Base-by-base conservation (phyloP, 2,113 vertebrate genomes). In the Muntiacus muntjak region DNA sequence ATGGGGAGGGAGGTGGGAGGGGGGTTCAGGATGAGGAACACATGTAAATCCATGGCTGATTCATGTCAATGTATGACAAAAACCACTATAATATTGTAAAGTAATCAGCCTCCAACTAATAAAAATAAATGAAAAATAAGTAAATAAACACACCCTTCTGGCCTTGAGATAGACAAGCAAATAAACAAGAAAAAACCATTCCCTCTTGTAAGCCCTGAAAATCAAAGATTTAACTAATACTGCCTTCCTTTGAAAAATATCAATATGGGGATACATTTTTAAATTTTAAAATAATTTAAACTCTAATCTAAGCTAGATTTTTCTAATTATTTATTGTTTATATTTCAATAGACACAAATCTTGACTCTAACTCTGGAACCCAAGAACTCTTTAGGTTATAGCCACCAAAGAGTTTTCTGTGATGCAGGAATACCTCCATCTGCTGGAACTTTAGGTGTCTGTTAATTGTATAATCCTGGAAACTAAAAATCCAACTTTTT, bases 291-390 rank as follows among this genome's bases (percentile, higher is more conserved):
- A 74, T 33, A 79, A 89, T 71, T 94, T 74, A 94, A 92, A 97
- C 40, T 85, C 25, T 81, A 91, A 58, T 30, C 17, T 89, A 55
- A 87, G 62, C 26, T 87, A 89, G 40, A 85, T 62, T 87, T 96
- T 90, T 36, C 3, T 28, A 91, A 30, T 13, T 86, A 87, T 60
- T 94, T 92, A 84, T 90, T 78, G 71, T 96, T 93, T 87, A 94
- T n/a, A 97, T 93, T 94, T 87, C 76, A 96, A 71, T 50, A 96
- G 89, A 76, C 36, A 96, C 10, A 55, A 45, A 87, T 43, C 36
- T 33, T 82, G 64, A 78, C 55, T 78, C 28, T 89, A 92, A 87
- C 36, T 92, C 43, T 92, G 43, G 81, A 95, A 82, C 50, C 13
- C 36, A 78, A 83, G 62, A 94, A 91, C 14, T 86, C 78, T n/a